Conservation (phyloP, 2,113 vertebrate species). For the Cariama cristata region DNA sequence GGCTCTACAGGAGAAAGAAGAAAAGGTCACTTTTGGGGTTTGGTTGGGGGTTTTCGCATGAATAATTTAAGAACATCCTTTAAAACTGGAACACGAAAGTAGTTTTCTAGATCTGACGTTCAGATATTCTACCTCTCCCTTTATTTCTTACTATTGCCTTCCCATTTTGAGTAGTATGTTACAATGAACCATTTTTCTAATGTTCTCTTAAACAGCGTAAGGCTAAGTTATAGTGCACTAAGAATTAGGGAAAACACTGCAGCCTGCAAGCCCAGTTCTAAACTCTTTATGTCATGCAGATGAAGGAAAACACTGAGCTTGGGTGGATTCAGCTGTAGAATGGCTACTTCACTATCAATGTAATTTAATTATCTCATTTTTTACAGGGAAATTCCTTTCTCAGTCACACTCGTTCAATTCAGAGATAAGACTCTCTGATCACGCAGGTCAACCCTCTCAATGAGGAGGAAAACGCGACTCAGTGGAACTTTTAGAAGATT, state of each 20-base stretch:
- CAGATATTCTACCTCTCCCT: not conserved
- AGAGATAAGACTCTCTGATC: not conserved
- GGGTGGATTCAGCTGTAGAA: not conserved
- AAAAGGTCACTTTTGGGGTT: not conserved
- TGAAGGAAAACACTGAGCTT: not conserved
- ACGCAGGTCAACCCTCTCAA: not conserved
- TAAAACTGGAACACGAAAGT: not conserved
- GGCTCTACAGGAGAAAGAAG: not conserved
- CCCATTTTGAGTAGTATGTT: not conserved
- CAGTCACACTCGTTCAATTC: not conserved
- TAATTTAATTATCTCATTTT: not conserved
- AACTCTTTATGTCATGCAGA: fast-evolving
- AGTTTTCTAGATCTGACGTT: not conserved
- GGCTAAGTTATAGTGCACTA: not conserved
- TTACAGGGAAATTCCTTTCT: not conserved
- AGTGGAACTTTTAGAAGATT: not conserved
- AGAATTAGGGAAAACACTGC: not conserved
- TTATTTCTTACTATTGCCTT: not conserved
- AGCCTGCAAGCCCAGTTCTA: not conserved
- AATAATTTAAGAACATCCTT: not conserved
- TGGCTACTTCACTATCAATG: not conserved
- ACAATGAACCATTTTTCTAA: not conserved
- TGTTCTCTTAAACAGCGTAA: not conserved
- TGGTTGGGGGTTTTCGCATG: fast-evolving
- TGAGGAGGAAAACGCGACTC: not conserved